Conservation (phyloP, 2,113 vertebrate genomes). For the Corythaixoides concolor region DNA sequence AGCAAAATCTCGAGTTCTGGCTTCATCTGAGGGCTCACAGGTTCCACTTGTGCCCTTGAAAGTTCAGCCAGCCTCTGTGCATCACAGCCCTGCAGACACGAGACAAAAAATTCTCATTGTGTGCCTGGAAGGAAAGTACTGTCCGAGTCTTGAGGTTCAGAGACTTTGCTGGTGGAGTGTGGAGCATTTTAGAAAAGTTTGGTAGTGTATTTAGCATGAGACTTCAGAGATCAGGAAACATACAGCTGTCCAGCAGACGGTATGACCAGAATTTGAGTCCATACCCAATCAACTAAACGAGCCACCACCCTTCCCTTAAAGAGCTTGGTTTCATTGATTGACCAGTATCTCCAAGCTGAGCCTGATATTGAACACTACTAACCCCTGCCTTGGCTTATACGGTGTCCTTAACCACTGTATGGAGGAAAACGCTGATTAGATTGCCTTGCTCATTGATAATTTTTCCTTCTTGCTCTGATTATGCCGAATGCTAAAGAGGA, state of each 20-base stretch:
- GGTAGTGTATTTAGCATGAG: background rate
- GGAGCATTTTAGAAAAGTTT: background rate
- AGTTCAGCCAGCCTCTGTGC: background rate
- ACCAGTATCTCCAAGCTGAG: background rate
- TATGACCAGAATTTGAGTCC: background rate
- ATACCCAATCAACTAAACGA: background rate
- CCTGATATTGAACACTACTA: background rate
- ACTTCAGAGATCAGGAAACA: background rate
- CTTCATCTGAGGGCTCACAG: background rate
- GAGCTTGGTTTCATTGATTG: background rate
- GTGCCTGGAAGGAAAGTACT: background rate
- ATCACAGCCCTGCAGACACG: fast-evolving
- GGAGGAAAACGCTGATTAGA: background rate
- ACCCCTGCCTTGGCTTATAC: fast-evolving
- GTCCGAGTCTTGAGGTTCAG: background rate
- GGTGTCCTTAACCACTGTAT: background rate
- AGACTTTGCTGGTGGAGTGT: background rate
- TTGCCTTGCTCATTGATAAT: background rate
- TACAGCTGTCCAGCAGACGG: background rate
- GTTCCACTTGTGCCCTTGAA: background rate
- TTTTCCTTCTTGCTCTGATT: background rate
- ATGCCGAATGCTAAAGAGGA: background rate
- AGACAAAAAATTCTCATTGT: background rate
- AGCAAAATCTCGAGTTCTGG: background rate
- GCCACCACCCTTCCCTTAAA: background rate